Conservation (phyloP, 1,140 invertebrate species). For the Panonychus citri region DNA sequence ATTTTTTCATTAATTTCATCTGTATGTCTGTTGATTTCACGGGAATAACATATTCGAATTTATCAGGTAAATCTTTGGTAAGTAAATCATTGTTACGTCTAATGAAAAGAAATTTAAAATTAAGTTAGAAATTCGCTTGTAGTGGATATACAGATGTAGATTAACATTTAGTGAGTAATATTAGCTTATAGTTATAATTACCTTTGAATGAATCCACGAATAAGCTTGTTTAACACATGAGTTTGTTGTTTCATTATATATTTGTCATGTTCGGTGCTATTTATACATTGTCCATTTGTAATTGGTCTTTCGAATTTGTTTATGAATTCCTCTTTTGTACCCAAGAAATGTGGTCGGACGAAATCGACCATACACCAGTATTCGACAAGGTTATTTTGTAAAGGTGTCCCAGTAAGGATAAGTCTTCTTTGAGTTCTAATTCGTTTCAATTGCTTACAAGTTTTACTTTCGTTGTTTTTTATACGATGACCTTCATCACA, state of each 20-base stretch:
- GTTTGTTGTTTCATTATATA: background rate
- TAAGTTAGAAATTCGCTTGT: too few relatives aligned
- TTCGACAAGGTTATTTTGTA: background rate
- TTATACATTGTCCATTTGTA: background rate
- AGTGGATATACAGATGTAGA: too few relatives aligned
- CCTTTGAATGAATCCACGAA: conserved; percentile 17
- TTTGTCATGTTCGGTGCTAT: background rate
- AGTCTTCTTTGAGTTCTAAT: conserved; percentile 58
- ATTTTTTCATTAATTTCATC: background rate
- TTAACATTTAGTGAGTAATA: conserved; percentile 59
- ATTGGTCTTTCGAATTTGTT: conserved; percentile 43
- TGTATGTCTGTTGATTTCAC: background rate
- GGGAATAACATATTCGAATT: background rate
- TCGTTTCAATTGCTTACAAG: conserved; percentile 69
- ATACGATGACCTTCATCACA: conserved; percentile 91
- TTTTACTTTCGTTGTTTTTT: conserved; percentile 79
- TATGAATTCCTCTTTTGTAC: conserved; percentile 73
- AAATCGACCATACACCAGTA: conserved; percentile 90
- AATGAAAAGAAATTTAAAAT: too few relatives aligned
- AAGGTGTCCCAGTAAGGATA: conserved; percentile 39
- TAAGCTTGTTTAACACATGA: background rate
- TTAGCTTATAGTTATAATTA: background rate
- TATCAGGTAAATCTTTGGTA: background rate
- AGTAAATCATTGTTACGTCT: background rate
- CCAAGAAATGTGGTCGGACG: conserved; percentile 63